These are phyloP conservation scores for Ichneumoninae sp. DNA, from an alignment of 2,888 invertebrate genomes.

Conservation along the genomic window DNA sequence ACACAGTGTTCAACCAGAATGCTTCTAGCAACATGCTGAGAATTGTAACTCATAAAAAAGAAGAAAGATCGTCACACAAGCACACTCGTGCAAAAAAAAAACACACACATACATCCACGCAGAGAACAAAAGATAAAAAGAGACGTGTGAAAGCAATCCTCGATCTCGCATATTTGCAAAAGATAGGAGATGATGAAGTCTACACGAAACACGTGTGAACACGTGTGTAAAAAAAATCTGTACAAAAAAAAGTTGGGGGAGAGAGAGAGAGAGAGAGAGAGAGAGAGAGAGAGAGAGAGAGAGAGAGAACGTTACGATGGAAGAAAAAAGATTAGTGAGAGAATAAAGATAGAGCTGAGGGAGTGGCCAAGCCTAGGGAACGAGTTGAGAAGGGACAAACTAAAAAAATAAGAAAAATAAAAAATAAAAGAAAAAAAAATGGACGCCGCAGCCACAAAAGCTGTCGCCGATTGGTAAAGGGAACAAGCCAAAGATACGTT, in stretches of 20 bases:
- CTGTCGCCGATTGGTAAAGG: constrained; percentile 89
- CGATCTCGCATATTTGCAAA: constrained; percentile 50
- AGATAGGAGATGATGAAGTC: not conserved
- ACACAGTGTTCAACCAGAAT: constrained; percentile 50
- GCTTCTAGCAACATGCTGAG: constrained; percentile 35
- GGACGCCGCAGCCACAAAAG: constrained; percentile 78
- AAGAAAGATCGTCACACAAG: constrained; percentile 53
- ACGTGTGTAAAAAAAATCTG: not conserved
- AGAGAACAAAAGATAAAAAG: constrained; percentile 15
- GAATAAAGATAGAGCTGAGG: constrained; percentile 46
- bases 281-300: too few species aligned
- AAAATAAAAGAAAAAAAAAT: constrained; percentile 75
- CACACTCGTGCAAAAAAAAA: constrained; percentile 47
- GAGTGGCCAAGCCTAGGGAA: constrained; percentile 74
- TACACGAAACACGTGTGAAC: not conserved
- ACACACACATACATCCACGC: constrained; percentile 53
- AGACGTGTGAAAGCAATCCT: constrained; percentile 23
- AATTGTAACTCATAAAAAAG: constrained; percentile 45
- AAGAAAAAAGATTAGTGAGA: constrained; percentile 31
- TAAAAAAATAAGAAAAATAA: constrained; percentile 69
- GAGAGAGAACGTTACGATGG: not conserved
- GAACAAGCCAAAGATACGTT: constrained; percentile 94
- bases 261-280: too few species aligned
- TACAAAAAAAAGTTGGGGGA: not conserved
- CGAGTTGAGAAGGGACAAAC: constrained; percentile 76